Conservation (phyloP, 2,888 invertebrate genomes). For the Xanthorhoe spadicearia region DNA sequence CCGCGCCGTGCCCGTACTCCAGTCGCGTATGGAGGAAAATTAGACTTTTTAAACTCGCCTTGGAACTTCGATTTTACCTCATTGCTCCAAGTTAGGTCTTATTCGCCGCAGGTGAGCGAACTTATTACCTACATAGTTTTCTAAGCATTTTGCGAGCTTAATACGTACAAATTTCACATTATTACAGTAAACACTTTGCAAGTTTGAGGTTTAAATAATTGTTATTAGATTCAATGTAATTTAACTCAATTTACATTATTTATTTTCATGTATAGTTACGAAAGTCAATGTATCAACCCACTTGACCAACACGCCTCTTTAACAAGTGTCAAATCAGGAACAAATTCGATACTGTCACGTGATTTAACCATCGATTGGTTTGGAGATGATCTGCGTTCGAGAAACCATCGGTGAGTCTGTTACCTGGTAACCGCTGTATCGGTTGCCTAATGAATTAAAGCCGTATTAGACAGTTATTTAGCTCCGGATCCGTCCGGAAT, state of each 20-base stretch:
- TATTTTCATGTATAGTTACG: no score
- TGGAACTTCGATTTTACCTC: conserved; percentile 79
- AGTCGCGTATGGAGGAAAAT: conserved; percentile 82
- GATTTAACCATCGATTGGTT: no score
- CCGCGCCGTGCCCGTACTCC: conserved; percentile 59
- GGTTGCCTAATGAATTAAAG: conserved; percentile 5
- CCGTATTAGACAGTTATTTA: conserved; percentile 19
- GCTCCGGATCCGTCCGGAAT: conserved; percentile 38
- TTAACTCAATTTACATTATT: no score
- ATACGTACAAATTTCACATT: background rate
- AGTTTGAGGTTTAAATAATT: no score
- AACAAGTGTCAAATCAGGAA: no score
- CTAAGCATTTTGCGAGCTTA: conserved; percentile 27
- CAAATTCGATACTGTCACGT: no score
- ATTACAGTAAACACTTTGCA: background rate
- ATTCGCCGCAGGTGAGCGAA: conserved; percentile 66
- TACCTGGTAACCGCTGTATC: no score
- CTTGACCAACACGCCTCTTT: no score
- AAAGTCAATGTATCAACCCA: no score
- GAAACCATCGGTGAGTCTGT: no score
- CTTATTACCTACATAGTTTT: conserved; percentile 60
- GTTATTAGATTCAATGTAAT: no score
- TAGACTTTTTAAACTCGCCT: conserved; percentile 80
- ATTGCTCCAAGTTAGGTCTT: conserved; percentile 65
- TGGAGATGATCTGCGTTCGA: no score